Evolutionary conservation across 23 tunicate species (phyloP).

Genomic region (Diplosoma virens): DNA sequence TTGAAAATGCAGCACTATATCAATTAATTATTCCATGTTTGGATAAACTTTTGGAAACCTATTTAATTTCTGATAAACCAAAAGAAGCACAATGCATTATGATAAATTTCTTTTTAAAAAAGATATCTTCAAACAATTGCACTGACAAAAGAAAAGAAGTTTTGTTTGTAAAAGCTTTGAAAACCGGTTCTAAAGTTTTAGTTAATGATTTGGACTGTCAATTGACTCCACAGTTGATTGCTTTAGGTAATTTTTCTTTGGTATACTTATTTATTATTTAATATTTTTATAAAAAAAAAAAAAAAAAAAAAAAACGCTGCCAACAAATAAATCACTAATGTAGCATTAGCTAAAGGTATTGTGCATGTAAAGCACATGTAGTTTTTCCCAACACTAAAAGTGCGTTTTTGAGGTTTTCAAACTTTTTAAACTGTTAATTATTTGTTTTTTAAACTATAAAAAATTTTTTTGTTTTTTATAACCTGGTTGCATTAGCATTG

Average conservation of each 20-base stretch:
- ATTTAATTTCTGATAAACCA: not conserved
- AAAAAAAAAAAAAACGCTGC: too few relatives aligned
- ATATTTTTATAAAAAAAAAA: too few relatives aligned
- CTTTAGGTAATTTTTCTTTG: slow-evolving; percentile 8
- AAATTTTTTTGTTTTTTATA: too few relatives aligned
- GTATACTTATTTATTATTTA: too few relatives aligned
- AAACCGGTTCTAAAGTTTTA: not conserved
- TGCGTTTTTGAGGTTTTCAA: too few relatives aligned
- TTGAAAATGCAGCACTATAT: not conserved
- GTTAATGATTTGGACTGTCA: not conserved
- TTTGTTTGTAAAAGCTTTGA: not conserved
- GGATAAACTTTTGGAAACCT: not conserved
- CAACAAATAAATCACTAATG: too few relatives aligned
- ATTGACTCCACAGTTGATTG: not conserved
- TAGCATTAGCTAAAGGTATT: too few relatives aligned
- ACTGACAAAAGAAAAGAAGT: not conserved
- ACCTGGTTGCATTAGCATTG: too few relatives aligned
- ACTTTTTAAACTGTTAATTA: too few relatives aligned
- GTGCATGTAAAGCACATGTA: too few relatives aligned
- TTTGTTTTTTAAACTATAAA: too few relatives aligned
- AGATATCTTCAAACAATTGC: not conserved
- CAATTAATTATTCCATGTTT: not conserved
- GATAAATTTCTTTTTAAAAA: not conserved
- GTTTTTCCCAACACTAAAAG: too few relatives aligned
- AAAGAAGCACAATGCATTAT: not conserved